Evolutionary conservation across 2,888 invertebrate species (phyloP).

Genomic region (Neoascia interrupta): DNA sequence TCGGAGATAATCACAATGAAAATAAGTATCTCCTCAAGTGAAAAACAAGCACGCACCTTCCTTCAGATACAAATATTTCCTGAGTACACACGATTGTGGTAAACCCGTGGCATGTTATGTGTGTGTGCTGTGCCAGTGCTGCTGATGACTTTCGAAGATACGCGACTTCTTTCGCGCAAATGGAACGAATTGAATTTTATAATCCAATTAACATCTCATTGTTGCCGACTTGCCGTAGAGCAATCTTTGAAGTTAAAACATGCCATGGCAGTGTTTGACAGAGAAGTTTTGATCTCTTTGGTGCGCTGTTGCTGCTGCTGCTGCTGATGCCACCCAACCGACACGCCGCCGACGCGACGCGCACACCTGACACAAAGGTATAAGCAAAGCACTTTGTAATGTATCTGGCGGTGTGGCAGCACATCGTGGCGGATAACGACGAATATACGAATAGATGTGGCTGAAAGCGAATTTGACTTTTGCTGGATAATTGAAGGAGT

Average conservation of each 20-base stretch:
- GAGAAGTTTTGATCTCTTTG: slow-evolving; percentile 43
- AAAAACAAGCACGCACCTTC: slow-evolving; percentile 28
- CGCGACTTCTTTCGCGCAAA: slow-evolving; percentile 47
- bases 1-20: slow-evolving; percentile 59
- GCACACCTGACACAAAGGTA: slow-evolving; percentile 40
- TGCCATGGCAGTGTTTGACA: slow-evolving; percentile 50
- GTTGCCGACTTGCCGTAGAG: slow-evolving; percentile 50
- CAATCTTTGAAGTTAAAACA: slow-evolving; percentile 62
- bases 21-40: slow-evolving; percentile 56
- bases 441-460: no score
- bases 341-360: no score
- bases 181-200: slow-evolving; percentile 66
- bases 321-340: slow-evolving; percentile 22
- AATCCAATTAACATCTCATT: slow-evolving; percentile 69
- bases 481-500: slow-evolving; percentile 30
- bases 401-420: slow-evolving; percentile 25
- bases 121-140: no score
- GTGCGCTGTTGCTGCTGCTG: slow-evolving; percentile 10
- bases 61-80: slow-evolving; percentile 17
- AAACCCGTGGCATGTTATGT: not conserved
- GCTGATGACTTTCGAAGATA: slow-evolving; percentile 38
- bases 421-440: not conserved
- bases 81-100: no score
- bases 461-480: not conserved
- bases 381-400: slow-evolving; percentile 55